phyloP scores from a whole-genome alignment of 2,797 vertebrate species.

The Sebastes hubbsi region DNA sequence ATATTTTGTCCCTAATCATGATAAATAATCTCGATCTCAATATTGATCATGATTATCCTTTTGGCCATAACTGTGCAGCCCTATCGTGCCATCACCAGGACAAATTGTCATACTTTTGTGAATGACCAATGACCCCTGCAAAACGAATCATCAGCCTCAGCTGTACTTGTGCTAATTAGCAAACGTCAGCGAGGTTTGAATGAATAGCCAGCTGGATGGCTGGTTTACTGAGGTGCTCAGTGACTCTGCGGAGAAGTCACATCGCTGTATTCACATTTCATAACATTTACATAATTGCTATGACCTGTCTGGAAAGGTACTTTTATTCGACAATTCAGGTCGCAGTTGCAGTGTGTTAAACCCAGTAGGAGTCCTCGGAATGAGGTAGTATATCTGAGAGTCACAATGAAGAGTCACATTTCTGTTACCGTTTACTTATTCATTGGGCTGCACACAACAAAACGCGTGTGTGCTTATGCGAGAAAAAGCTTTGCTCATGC shows the following conservation, averaged over 20 bases:
- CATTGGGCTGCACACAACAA: conserved; percentile 15
- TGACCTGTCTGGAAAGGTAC: neutral
- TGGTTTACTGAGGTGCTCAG: neutral
- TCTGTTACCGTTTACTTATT: conserved; percentile 46
- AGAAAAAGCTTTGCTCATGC: conserved; percentile 37
- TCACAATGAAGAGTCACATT: conserved; percentile 14
- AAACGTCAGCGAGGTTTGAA: neutral
- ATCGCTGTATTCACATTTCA: conserved; percentile 8
- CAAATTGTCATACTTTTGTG: neutral
- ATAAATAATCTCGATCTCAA: too few species aligned
- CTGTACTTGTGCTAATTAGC: neutral
- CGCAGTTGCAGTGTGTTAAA: neutral
- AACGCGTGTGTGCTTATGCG: conserved; percentile 3
- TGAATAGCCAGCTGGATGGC: neutral
- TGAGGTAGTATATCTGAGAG: neutral
- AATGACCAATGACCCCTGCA: neutral
- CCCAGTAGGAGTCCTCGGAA: neutral
- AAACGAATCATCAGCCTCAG: neutral
- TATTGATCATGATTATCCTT: too few species aligned
- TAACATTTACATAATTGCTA: neutral
- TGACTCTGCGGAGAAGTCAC: neutral
- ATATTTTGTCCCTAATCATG: too few species aligned
- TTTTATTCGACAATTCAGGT: neutral
- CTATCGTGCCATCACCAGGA: neutral
- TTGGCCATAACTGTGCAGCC: too few species aligned